Evolutionary conservation across 2,888 invertebrate species (phyloP).

Genomic region (Melikaiella ostensackeni): DNA sequence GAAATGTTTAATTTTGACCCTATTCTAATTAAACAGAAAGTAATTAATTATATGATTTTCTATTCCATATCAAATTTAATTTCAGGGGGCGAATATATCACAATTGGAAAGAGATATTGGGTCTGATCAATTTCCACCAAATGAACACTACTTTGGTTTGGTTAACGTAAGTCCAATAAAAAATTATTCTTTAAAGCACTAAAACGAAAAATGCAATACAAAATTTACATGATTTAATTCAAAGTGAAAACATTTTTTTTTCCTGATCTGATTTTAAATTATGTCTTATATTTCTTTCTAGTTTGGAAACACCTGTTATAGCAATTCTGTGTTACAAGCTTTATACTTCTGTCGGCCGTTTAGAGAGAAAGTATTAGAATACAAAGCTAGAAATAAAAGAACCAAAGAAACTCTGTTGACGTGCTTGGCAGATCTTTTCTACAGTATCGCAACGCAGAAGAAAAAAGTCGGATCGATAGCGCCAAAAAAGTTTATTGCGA

Average conservation of each 20-base stretch:
- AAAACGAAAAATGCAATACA: slow-evolving; percentile 15
- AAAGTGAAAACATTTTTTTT: slow-evolving; percentile 28
- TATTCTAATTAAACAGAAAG: background rate
- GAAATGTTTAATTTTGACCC: background rate
- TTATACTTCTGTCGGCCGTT: slow-evolving; percentile 99
- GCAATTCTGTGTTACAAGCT: slow-evolving; percentile 99
- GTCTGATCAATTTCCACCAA: slow-evolving; percentile 97
- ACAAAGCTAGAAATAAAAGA: slow-evolving; percentile 96
- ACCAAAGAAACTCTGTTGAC: slow-evolving; percentile 98
- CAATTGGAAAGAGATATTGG: slow-evolving; percentile 99
- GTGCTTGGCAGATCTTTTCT: slow-evolving; percentile 98
- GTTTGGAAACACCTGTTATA: slow-evolving; percentile 99
- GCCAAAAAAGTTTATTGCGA: slow-evolving; percentile 99
- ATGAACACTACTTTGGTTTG: slow-evolving; percentile 99
- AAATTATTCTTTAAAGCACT: slow-evolving; percentile 37
- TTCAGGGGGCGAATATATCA: slow-evolving; percentile 98
- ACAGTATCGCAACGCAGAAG: slow-evolving; percentile 99
- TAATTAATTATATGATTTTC: background rate
- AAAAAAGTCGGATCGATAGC: slow-evolving; percentile 99
- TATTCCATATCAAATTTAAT: slow-evolving; percentile 56
- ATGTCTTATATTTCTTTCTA: slow-evolving; percentile 77
- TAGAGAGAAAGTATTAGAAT: slow-evolving; percentile 98
- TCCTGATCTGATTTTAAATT: slow-evolving; percentile 22
- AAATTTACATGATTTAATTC: background rate
- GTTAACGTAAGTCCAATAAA: slow-evolving; percentile 89